Conservation (phyloP, 2,797 vertebrate species). For the Enteromius argenteus region DNA sequence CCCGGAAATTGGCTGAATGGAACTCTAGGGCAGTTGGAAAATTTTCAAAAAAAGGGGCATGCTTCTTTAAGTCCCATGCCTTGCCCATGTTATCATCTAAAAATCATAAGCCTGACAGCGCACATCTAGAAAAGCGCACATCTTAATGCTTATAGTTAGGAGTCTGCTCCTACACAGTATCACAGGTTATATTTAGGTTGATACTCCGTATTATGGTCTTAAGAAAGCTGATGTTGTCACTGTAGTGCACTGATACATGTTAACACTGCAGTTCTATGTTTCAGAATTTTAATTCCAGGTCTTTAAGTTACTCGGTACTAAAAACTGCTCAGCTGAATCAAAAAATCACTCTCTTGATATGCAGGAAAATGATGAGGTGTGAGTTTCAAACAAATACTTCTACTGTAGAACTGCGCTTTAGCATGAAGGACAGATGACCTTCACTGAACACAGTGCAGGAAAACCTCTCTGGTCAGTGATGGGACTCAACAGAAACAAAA, state of each 20-base stretch:
- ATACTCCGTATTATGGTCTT: not conserved
- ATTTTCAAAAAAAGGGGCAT: too few relatives aligned
- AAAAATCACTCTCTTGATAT: not conserved
- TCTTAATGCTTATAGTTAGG: not conserved
- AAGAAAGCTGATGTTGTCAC: not conserved
- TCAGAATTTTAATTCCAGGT: not conserved
- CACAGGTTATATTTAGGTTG: not conserved
- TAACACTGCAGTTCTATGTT: not conserved
- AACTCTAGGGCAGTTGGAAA: too few relatives aligned
- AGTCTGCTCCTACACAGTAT: not conserved
- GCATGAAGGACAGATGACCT: slow-evolving; percentile 13
- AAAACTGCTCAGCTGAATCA: slow-evolving; percentile 15
- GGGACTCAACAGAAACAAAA: slow-evolving; percentile 37
- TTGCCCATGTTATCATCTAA: not conserved
- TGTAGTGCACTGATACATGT: not conserved
- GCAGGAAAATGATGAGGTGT: not conserved
- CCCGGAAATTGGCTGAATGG: too few relatives aligned
- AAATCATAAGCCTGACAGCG: not conserved
- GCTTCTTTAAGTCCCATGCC: not conserved
- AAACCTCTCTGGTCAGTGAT: not conserved
- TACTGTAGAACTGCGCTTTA: not conserved
- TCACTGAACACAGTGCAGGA: not conserved
- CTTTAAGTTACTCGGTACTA: not conserved
- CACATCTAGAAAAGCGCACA: not conserved
- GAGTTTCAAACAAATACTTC: not conserved